A percentile compares a stretch with the other conserved stretches of the same genome.
phyloP scores from a whole-genome alignment of 2,797 vertebrate genomes.

The Enteromius fasciolatus region DNA sequence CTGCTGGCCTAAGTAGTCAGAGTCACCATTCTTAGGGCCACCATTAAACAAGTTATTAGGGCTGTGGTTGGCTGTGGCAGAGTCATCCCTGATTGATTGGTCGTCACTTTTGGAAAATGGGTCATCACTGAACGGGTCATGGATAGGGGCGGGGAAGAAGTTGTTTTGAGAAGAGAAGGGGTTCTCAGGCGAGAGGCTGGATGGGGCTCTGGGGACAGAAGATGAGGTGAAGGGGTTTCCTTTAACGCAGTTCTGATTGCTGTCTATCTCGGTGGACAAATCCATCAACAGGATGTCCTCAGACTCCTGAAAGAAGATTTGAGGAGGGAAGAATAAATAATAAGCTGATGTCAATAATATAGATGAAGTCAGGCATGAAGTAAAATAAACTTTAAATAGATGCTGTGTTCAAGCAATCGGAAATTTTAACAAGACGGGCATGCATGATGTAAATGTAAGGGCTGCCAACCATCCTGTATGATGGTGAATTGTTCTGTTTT shows the following conservation, averaged over 20 bases:
- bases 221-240: constrained; percentile 84
- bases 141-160: constrained; percentile 95
- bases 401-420: constrained; percentile 33
- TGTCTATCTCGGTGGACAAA: constrained; percentile 95
- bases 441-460: constrained; percentile 15
- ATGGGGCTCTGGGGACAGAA: constrained; percentile 78
- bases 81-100: constrained; percentile 69
- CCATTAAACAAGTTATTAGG: constrained; percentile 52
- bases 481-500: not conserved
- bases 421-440: constrained; percentile 19
- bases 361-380: constrained; percentile 3
- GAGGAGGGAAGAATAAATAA: constrained; percentile 63
- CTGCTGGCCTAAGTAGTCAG: constrained; percentile 84
- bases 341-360: constrained; percentile 12
- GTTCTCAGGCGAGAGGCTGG: constrained; percentile 81
- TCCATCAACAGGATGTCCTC: constrained; percentile 98
- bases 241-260: constrained; percentile 93
- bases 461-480: not conserved
- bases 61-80: constrained; percentile 37
- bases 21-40: constrained; percentile 72
- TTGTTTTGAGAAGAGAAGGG: constrained; percentile 86
- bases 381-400: constrained; percentile 8
- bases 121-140: constrained; percentile 95
- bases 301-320: constrained; percentile 76
- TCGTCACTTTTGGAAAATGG: constrained; percentile 80